phyloP scores from a whole-genome alignment of 2,113 vertebrate genomes.

The pig (Sus scrofa) region DNA sequence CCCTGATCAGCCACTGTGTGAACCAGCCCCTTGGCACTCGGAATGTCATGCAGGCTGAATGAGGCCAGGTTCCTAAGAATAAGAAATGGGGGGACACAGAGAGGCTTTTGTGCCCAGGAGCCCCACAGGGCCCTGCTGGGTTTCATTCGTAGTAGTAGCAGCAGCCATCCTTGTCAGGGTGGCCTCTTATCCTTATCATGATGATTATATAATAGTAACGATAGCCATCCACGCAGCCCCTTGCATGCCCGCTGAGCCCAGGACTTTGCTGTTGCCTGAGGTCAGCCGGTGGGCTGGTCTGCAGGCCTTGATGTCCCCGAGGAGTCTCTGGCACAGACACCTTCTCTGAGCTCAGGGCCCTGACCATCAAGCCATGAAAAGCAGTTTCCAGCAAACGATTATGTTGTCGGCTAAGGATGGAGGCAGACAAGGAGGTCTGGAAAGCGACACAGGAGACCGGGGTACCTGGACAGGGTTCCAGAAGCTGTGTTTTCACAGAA shows the following conservation, averaged over 20 bases:
- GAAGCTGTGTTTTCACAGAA: neutral
- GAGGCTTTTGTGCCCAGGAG: no score
- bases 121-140: no score
- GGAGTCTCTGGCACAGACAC: neutral
- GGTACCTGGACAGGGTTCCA: neutral
- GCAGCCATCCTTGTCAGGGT: no score
- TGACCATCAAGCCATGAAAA: neutral
- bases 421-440: accelerated
- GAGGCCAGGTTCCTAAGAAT: no score
- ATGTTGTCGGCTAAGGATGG: no score
- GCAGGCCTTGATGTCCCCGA: neutral
- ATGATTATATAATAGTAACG: accelerated
- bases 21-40: no score
- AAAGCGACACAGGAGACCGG: neutral
- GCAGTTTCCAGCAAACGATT: neutral
- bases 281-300: no score
- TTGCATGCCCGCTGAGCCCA: neutral
- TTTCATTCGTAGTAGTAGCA: no score
- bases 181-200: no score
- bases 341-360: accelerated
- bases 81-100: no score
- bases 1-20: no score
- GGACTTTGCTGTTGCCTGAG: accelerated
- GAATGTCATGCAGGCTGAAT: no score
- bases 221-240: accelerated